Conservation (phyloP, 2,888 invertebrate genomes). For the Caenorhabditis zanzibari region DNA sequence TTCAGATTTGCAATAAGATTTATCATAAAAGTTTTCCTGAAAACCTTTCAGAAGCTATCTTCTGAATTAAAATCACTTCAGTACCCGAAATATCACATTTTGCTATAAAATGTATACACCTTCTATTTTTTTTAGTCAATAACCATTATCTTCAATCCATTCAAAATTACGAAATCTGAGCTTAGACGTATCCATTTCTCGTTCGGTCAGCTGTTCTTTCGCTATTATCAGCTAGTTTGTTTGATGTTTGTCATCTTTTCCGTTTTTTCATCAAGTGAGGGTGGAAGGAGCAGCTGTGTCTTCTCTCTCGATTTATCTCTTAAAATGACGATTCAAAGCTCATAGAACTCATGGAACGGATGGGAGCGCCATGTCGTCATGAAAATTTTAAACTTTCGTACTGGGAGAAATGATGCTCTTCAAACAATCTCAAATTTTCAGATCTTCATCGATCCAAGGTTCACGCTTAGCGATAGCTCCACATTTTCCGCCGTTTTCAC, state of each 20-base stretch:
- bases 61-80: not conserved
- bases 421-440: conserved; percentile 56
- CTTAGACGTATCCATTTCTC: conserved; percentile 19
- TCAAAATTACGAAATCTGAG: conserved; percentile 59
- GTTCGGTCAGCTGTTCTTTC: conserved; percentile 63
- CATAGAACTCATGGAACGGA: conserved; percentile 40
- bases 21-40: no score
- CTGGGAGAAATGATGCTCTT: not conserved
- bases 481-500: conserved; percentile 81
- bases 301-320: not conserved
- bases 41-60: no score
- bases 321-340: conserved; percentile 33
- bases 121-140: not conserved
- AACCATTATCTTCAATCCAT: conserved; percentile 35
- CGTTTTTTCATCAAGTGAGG: conserved; percentile 47
- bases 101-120: not conserved
- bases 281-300: conserved; percentile 46
- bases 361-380: conserved; percentile 28
- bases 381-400: conserved; percentile 10
- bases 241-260: conserved; percentile 55
- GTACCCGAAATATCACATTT: not conserved
- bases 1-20: no score
- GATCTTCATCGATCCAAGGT: conserved; percentile 79
- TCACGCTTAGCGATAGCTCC: conserved; percentile 72
- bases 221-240: conserved; percentile 60